phyloP scores from a whole-genome alignment of 1,140 invertebrate species.

The Bombus sylvicola region DNA sequence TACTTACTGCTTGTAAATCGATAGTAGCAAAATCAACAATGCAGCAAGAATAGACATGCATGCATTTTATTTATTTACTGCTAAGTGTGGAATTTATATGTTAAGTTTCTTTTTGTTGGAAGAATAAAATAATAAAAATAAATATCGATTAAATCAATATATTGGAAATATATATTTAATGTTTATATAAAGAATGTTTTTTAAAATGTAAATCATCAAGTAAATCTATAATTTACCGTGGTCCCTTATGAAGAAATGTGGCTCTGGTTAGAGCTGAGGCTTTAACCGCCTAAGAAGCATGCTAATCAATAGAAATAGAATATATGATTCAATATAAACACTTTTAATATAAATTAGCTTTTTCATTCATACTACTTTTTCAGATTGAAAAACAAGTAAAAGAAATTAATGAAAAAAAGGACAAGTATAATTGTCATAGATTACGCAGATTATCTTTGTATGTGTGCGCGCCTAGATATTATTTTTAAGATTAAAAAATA shows the following conservation, averaged over 20 bases:
- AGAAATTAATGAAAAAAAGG: neutral
- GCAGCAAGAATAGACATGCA: slow-evolving; percentile 4
- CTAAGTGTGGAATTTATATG: neutral
- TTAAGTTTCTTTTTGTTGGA: neutral
- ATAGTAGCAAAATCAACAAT: neutral
- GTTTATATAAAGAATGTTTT: neutral
- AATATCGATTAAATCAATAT: neutral
- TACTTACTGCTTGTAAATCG: neutral
- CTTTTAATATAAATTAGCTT: slow-evolving; percentile 12
- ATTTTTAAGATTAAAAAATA: neutral
- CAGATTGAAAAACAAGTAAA: neutral
- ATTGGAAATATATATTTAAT: neutral
- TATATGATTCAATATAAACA: slow-evolving; percentile 14
- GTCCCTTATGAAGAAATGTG: slow-evolving; percentile 60
- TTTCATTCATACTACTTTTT: slow-evolving; percentile 2
- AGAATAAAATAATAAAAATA: neutral
- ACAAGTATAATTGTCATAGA: neutral
- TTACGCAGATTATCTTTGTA: slow-evolving; percentile 23
- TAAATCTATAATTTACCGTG: slow-evolving; percentile 58
- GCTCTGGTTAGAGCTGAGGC: slow-evolving; percentile 74
- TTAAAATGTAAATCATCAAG: slow-evolving; percentile 13
- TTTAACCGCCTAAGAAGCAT: slow-evolving; percentile 76
- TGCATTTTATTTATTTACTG: neutral
- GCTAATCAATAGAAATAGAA: slow-evolving; percentile 68
- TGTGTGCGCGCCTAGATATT: neutral